A percentile compares a stretch with the other conserved stretches of the same genome.
Conservation (phyloP, 2,888 invertebrate genomes). For the Ichneumoninae sp. region DNA sequence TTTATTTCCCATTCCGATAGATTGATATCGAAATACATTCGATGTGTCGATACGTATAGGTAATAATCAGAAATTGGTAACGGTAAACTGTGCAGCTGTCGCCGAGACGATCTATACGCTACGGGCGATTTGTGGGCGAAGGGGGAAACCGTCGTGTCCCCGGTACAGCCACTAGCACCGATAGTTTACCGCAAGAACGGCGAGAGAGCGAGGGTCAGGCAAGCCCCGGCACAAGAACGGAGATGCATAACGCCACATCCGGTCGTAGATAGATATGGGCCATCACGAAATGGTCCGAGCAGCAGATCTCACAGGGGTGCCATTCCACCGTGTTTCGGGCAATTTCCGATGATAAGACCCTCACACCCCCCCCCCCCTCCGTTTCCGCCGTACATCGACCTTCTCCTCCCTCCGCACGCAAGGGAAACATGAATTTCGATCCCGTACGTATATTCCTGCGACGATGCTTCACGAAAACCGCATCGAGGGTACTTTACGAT, state of each 20-base stretch:
- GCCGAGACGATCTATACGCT: slow-evolving; percentile 36
- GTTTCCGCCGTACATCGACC: too few species aligned
- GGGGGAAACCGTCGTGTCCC: slow-evolving; percentile 14
- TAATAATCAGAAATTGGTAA: slow-evolving; percentile 58
- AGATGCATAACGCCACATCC: slow-evolving; percentile 67
- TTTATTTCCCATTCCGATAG: background rate
- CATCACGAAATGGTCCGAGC: slow-evolving; percentile 45
- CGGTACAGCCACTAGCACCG: background rate
- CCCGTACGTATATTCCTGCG: background rate
- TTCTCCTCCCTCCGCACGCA: slow-evolving; percentile 13
- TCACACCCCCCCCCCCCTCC: background rate
- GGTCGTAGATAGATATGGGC: slow-evolving; percentile 66
- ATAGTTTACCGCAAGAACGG: slow-evolving; percentile 52
- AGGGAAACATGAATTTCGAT: slow-evolving; percentile 38
- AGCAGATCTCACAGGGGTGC: slow-evolving; percentile 59
- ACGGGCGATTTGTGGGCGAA: slow-evolving; percentile 45
- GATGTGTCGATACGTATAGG: slow-evolving; percentile 13
- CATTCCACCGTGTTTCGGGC: slow-evolving; percentile 62
- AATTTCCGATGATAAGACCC: slow-evolving; percentile 67
- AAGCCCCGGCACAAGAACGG: slow-evolving; percentile 38
- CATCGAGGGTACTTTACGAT: background rate
- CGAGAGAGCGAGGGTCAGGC: slow-evolving; percentile 28
- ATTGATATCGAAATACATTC: slow-evolving; percentile 11
- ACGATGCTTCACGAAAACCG: background rate
- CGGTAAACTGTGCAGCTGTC: slow-evolving; percentile 64